phyloP scores from a whole-genome alignment of 37 sponge, comb jelly and placozoan genomes.

The Ephydatia muelleri region DNA sequence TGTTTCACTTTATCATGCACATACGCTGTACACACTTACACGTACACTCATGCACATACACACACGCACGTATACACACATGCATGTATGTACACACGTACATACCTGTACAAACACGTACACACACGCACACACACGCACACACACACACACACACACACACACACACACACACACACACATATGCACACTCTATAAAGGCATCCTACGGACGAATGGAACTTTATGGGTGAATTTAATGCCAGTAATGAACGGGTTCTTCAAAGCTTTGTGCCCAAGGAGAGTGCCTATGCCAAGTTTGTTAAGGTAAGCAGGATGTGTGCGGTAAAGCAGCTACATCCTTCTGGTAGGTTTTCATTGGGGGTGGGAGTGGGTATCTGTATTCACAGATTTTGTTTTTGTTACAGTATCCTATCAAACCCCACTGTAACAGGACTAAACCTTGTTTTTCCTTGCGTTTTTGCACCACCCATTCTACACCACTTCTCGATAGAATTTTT shows the following conservation, averaged over 20 bases:
- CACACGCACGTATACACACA: background rate
- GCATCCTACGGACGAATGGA: constrained; percentile 37
- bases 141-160: background rate
- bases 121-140: constrained; percentile 5
- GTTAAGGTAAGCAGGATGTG: constrained; percentile 32
- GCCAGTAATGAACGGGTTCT: constrained; percentile 62
- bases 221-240: constrained; percentile 37
- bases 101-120: background rate
- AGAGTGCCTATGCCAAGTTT: constrained; percentile 76
- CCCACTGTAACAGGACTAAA: too few species aligned
- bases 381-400: too few species aligned
- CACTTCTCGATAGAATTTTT: too few species aligned
- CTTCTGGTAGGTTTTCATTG: background rate
- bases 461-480: too few species aligned
- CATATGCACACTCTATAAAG: background rate
- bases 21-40: too few species aligned
- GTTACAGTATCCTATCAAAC: too few species aligned
- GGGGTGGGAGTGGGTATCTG: background rate
- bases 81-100: background rate
- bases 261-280: constrained; percentile 70
- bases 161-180: background rate
- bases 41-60: background rate
- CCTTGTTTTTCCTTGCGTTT: too few species aligned
- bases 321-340: too few species aligned
- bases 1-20: too few species aligned